Evolutionary conservation across 2,797 vertebrate genomes (phyloP).

Genomic region (Anableps anableps): DNA sequence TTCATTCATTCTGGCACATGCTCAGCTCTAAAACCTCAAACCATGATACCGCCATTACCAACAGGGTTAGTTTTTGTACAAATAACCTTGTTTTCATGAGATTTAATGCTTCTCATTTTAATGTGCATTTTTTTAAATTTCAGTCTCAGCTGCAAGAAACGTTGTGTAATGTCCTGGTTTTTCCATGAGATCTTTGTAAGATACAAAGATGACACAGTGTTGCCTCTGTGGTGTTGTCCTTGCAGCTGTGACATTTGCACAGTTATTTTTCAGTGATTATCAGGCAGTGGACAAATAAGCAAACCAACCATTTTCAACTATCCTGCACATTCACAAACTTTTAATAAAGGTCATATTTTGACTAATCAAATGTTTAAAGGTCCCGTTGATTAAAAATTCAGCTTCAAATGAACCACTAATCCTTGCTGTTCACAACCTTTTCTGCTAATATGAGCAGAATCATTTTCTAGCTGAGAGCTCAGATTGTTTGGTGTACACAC

Average conservation of each 20-base stretch:
- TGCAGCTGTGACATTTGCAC: too few species aligned
- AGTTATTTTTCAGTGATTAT: too few species aligned
- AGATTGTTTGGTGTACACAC: neutral
- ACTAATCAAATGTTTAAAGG: neutral
- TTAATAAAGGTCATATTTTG: neutral
- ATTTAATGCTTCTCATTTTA: neutral
- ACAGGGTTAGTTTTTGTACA: too few species aligned
- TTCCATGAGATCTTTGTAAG: neutral
- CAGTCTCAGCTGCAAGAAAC: neutral
- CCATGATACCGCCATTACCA: too few species aligned
- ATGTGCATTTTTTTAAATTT: neutral
- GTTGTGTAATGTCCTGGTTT: neutral
- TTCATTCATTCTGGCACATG: too few species aligned
- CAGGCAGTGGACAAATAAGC: too few species aligned
- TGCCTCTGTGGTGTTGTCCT: too few species aligned
- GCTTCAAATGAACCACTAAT: neutral
- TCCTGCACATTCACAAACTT: neutral
- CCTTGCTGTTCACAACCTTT: neutral
- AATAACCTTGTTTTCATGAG: neutral
- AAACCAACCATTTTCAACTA: neutral
- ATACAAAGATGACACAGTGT: too few species aligned
- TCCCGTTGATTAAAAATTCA: neutral
- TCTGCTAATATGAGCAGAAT: neutral
- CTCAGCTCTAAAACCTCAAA: too few species aligned
- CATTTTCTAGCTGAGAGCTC: too few species aligned